A percentile compares a stretch with the other conserved stretches of the same genome.
Evolutionary conservation across 2,797 vertebrate species (phyloP).

Genomic region (Adelosebastes latens): DNA sequence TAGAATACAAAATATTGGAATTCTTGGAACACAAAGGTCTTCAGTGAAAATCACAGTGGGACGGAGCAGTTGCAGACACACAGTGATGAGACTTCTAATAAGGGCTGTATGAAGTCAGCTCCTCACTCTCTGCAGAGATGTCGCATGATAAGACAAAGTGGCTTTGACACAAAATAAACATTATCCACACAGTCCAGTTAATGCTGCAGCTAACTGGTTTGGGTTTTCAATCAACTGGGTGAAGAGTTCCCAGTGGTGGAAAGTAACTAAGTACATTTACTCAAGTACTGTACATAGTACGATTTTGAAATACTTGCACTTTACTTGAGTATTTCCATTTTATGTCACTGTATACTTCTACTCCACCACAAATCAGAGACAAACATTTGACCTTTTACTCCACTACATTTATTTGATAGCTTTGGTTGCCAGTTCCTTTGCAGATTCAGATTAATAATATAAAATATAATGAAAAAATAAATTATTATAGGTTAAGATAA

Average conservation of each 20-base stretch:
- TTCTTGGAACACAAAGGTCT: constrained; percentile 44
- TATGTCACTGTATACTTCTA: neutral
- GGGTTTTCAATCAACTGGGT: neutral
- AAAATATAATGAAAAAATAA: neutral
- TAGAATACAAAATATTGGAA: constrained; percentile 47
- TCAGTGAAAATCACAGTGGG: constrained; percentile 45
- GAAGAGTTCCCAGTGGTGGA: neutral
- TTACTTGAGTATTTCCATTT: neutral
- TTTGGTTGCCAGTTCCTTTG: neutral
- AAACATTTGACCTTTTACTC: neutral
- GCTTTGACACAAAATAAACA: constrained; percentile 58
- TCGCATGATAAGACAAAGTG: constrained; percentile 50
- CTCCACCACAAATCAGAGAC: neutral
- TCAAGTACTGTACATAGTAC: neutral
- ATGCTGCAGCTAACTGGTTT: neutral
- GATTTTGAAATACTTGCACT: neutral
- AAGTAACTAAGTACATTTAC: neutral
- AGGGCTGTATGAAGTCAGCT: constrained; percentile 35
- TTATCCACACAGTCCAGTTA: neutral
- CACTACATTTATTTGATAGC: neutral
- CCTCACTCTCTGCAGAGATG: constrained; percentile 36
- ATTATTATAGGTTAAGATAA: neutral
- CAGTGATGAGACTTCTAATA: constrained; percentile 60
- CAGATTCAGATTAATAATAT: neutral
- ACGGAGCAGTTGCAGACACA: constrained; percentile 29